A percentile compares a stretch with the other conserved stretches of the same genome.
phyloP scores from a whole-genome alignment of 2,797 vertebrate genomes.

The Nasua narica region DNA sequence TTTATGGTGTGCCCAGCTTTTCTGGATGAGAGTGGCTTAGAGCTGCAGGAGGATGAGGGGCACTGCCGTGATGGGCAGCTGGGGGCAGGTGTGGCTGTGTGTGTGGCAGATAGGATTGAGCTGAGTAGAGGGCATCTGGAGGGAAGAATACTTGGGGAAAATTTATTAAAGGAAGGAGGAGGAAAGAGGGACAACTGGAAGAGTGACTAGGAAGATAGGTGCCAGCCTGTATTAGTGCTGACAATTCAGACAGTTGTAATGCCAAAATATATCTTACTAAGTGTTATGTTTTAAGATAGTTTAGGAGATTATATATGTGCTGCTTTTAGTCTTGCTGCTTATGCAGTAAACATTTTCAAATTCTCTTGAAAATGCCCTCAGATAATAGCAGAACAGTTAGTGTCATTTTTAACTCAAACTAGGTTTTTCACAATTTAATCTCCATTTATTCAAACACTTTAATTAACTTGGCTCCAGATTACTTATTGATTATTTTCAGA shows the following conservation, averaged over 20 bases:
- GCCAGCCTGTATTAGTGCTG: background rate
- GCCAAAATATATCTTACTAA: background rate
- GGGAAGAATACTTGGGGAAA: background rate
- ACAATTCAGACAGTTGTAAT: background rate
- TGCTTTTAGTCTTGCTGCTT: background rate
- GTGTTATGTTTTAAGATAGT: background rate
- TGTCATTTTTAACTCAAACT: background rate
- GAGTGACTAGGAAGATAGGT: background rate
- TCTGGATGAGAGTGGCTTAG: background rate
- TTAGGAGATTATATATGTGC: background rate
- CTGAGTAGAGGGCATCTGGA: background rate
- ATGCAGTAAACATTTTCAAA: background rate
- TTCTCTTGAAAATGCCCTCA: constrained; percentile 15
- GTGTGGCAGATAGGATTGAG: background rate
- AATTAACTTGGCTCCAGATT: background rate
- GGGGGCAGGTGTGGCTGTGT: background rate
- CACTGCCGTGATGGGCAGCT: background rate
- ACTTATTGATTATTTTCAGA: constrained; percentile 23
- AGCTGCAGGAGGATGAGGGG: background rate
- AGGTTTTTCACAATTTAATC: background rate
- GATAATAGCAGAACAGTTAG: background rate
- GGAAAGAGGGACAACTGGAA: background rate
- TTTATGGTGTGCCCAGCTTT: background rate
- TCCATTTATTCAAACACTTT: background rate
- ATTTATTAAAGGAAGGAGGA: background rate